Base-by-base conservation (phyloP, 2,113 vertebrate genomes). In the Pimephales promelas region DNA sequence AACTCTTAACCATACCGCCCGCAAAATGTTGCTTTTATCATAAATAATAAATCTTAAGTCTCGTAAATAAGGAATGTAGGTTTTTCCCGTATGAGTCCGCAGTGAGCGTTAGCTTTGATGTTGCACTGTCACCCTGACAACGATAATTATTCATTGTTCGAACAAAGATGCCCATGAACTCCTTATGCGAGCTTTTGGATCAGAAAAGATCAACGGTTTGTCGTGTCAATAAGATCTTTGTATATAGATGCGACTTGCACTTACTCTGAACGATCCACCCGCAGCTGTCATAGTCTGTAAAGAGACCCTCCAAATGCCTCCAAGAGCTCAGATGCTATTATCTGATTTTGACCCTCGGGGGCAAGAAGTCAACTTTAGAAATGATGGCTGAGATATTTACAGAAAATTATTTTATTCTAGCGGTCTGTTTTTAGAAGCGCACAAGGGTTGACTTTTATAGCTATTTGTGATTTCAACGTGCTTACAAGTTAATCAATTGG, bases 271-370 rank as follows among this genome's bases (percentile, higher is more conserved):
- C 79, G 57, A 82, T 49, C 74, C 49, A 71, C 70, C 83, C 83
- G 82, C 87, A 88, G 87, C 87, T 88, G 87, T 82, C 85, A 78
- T 66, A 34, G 84, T 88, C 87, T 84, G 82, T 86, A 88, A 88
- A 79, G 77, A 81, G 79, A 49, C 84, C 83, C 78, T 57, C 62
- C 64, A 72, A 70, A 81, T 81, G 79, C 79, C 79, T 70, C 28
- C 83, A 73, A 76, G 56, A 76, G 72, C 54, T 61, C 49, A 57
- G 70, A 36, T 64, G 31, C 56, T 73, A 82, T 81, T 73, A 61
- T 82, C 75, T 84, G 26, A 59, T 82, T 72, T 61, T 84, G 62
- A 54, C 82, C 72, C 83, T 22, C 6, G 49, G 47, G 47, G 74
- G 61, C 74, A 82, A 82, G 31, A 73, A 79, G 86, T 72, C 73